Evolutionary conservation across 2,888 invertebrate genomes (phyloP).

Genomic region (Heteromurus nitidus): DNA sequence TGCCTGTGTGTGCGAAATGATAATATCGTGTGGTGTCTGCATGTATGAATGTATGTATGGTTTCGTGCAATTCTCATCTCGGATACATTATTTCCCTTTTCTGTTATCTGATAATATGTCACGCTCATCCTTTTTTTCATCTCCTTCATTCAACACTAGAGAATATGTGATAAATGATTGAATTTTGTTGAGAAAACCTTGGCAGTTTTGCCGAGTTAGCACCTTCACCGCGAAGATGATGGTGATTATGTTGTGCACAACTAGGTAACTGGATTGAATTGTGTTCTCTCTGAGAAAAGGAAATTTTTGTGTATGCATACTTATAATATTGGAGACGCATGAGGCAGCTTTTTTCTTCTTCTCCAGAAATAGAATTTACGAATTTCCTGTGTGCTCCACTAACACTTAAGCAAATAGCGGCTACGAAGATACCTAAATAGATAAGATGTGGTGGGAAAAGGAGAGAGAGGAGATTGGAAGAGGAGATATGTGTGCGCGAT

Average conservation of each 20-base stretch:
- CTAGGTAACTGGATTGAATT: background rate
- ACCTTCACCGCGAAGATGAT: background rate
- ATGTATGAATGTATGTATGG: background rate
- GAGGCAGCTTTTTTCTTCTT: background rate
- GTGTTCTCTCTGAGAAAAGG: background rate
- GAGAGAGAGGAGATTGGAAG: background rate
- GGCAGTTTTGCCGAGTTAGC: slow-evolving; percentile 14
- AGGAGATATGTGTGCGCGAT: background rate
- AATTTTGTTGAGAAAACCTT: background rate
- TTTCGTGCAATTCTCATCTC: background rate
- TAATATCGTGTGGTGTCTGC: slow-evolving; percentile 3
- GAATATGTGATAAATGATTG: slow-evolving; percentile 4
- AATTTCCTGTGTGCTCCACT: background rate
- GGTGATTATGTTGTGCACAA: slow-evolving; percentile 5
- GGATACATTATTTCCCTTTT: background rate
- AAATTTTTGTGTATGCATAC: background rate
- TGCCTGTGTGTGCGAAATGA: background rate
- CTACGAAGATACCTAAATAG: slow-evolving; percentile 4
- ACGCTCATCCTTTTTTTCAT: too few relatives aligned
- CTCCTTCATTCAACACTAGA: background rate
- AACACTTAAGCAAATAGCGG: background rate
- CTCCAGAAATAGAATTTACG: background rate
- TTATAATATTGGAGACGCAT: slow-evolving; percentile 3
- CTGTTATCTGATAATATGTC: background rate
- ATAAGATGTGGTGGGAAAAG: background rate